A percentile compares a stretch with the other conserved stretches of the same genome.
These are phyloP conservation scores for Paracyclopina nana DNA, from an alignment of 1,140 invertebrate species.

Conservation along the genomic window DNA sequence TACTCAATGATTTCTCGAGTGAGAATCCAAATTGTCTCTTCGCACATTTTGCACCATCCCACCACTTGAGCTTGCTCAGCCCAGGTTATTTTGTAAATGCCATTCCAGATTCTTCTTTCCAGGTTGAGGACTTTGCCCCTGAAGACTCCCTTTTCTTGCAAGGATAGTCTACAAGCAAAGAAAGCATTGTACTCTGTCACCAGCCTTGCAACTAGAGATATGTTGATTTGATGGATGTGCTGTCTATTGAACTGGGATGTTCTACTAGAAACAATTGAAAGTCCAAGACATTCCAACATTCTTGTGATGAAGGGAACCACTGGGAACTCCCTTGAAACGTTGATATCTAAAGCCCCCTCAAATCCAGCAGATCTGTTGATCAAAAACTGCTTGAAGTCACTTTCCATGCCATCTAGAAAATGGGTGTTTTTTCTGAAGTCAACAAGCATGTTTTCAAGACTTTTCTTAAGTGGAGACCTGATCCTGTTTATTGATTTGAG, in stretches of 20 bases:
- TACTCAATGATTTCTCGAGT: neutral
- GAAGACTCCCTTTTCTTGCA: neutral
- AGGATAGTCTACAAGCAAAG: neutral
- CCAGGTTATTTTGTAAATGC: slow-evolving; percentile 1
- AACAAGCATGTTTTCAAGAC: neutral
- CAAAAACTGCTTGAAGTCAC: neutral
- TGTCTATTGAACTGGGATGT: neutral
- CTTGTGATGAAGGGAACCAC: neutral
- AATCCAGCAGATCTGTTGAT: neutral
- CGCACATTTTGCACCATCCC: slow-evolving; percentile 1
- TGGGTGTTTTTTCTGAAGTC: neutral
- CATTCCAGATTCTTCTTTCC: neutral
- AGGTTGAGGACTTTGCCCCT: neutral
- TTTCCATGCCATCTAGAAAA: neutral
- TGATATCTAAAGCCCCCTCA: neutral
- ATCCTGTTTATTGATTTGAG: too few species aligned
- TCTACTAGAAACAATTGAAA: neutral
- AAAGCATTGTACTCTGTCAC: neutral
- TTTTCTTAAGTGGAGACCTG: neutral
- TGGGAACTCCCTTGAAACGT: neutral
- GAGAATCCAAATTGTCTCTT: neutral
- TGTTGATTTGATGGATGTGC: neutral
- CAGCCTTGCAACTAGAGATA: neutral
- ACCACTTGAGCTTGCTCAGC: neutral
- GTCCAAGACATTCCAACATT: neutral